Evolutionary conservation across 2,113 vertebrate genomes (phyloP).

Genomic region (Chloropsis hardwickii): DNA sequence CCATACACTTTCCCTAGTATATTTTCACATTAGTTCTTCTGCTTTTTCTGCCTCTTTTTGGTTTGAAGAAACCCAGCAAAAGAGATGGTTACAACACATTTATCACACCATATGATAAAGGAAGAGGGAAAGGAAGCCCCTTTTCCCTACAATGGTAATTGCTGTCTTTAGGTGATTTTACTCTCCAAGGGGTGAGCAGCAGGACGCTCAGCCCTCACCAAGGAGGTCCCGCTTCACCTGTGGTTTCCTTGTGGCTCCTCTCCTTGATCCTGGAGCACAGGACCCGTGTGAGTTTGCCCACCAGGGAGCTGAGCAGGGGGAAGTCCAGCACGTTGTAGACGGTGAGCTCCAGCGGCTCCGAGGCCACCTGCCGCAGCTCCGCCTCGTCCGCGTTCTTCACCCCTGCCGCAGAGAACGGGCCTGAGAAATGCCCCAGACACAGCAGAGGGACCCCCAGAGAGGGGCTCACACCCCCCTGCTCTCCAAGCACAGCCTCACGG

Average conservation of each 20-base stretch:
- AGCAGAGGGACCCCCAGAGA: background rate
- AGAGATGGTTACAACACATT: rapidly evolving
- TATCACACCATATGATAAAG: background rate
- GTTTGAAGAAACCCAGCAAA: background rate
- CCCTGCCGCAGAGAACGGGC: conserved; percentile 60
- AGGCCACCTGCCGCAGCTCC: conserved; percentile 87
- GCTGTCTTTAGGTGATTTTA: background rate
- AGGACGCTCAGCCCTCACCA: background rate
- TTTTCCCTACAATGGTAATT: background rate
- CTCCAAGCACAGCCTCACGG: background rate
- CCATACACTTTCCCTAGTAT: no score
- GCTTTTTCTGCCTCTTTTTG: background rate
- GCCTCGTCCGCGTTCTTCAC: conserved; percentile 93
- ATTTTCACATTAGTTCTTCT: background rate
- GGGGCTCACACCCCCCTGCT: background rate
- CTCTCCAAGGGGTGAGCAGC: background rate
- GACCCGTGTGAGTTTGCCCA: conserved; percentile 80
- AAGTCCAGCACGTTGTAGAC: conserved; percentile 90
- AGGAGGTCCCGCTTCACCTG: conserved; percentile 36
- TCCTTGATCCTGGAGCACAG: conserved; percentile 85
- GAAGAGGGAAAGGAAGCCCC: background rate
- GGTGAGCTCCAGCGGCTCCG: conserved; percentile 83
- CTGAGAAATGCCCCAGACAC: background rate
- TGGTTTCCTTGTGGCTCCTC: conserved; percentile 52
- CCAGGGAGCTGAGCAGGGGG: conserved; percentile 84